Conservation (phyloP, 2,797 vertebrate genomes). For the Melanogrammus aeglefinus region DNA sequence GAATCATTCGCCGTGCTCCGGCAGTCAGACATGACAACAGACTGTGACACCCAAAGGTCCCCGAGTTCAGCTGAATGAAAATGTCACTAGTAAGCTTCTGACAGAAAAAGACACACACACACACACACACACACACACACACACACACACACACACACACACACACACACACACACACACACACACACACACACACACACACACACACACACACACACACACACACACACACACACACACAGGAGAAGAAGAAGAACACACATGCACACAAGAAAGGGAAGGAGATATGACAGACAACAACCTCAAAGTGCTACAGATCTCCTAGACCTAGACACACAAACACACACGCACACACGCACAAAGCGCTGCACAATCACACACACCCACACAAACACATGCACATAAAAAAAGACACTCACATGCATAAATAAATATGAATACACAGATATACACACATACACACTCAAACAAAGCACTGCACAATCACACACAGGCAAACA, state of each 20-base stretch:
- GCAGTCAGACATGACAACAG: conserved; percentile 69
- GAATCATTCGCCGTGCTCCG: conserved; percentile 60
- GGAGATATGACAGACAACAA: conserved; percentile 44
- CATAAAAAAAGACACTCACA: neutral
- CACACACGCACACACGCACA: conserved; percentile 16
- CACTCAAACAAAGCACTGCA: neutral
- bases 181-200: no score
- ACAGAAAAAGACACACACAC: conserved; percentile 47
- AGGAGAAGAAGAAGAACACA: no score
- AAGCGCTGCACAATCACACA: conserved; percentile 6
- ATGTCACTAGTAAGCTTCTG: conserved; percentile 57
- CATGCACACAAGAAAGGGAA: conserved; percentile 12
- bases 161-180: no score
- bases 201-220: conserved; percentile 17
- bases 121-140: no score
- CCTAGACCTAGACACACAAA: neutral
- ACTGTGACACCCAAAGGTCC: conserved; percentile 66
- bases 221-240: no score
- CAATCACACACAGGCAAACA: neutral
- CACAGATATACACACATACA: neutral
- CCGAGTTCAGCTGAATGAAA: conserved; percentile 64
- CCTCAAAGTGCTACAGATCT: conserved; percentile 40
- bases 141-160: no score
- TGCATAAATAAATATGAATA: neutral
- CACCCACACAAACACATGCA: neutral